phyloP scores from a whole-genome alignment of 2,797 vertebrate species.

The Microhierax caerulescens region DNA sequence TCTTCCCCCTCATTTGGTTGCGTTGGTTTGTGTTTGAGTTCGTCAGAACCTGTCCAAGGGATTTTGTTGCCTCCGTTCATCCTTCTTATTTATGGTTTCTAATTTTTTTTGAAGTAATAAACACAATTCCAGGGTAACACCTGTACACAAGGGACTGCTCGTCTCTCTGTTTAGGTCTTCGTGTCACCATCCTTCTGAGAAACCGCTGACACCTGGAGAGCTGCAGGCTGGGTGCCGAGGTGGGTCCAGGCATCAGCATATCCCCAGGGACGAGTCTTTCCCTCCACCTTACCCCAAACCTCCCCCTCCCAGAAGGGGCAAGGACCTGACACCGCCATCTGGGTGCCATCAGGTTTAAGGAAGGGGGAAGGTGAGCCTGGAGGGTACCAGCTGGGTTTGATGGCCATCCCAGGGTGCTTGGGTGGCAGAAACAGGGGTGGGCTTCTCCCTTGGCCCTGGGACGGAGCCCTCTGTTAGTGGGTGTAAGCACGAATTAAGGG shows the following conservation, averaged over 20 bases:
- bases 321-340: neutral
- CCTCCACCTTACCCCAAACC: neutral
- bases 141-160: neutral
- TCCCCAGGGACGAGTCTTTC: neutral
- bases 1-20: conserved; percentile 16
- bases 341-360: neutral
- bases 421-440: neutral
- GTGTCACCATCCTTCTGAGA: conserved; percentile 48
- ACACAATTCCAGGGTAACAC: conserved; percentile 3
- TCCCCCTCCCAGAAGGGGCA: neutral
- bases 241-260: neutral
- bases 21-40: conserved; percentile 4
- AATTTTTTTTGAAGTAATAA: neutral
- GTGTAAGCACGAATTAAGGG: neutral
- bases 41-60: neutral
- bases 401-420: neutral
- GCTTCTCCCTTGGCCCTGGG: neutral
- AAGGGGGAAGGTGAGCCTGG: neutral
- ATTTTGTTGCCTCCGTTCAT: neutral
- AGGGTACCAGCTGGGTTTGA: neutral
- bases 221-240: neutral
- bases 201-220: neutral
- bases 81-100: neutral
- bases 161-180: neutral
- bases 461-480: neutral